phyloP scores from a whole-genome alignment of 2,797 vertebrate species.

The Philypnodon macrostomus region DNA sequence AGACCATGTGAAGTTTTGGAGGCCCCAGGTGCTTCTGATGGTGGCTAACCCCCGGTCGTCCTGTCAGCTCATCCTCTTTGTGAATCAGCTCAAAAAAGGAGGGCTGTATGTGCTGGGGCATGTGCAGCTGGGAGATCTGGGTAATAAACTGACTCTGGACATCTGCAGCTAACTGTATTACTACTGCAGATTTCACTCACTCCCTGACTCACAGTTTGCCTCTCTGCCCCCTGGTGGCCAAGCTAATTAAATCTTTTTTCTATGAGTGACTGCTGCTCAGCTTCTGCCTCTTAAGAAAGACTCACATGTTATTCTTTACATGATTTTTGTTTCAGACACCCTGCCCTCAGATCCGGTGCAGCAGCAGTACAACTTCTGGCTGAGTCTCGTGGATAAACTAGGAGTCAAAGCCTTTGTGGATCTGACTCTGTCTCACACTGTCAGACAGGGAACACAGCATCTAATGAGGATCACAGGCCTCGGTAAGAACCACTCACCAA shows the following conservation, averaged over 20 bases:
- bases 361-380: conserved; percentile 90
- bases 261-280: too few species aligned
- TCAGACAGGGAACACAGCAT: conserved; percentile 90
- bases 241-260: not conserved
- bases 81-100: conserved; percentile 97
- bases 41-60: conserved; percentile 92
- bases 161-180: conserved; percentile 6
- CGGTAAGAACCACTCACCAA: conserved; percentile 82
- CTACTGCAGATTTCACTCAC: not conserved
- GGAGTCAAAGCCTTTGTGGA: conserved; percentile 93
- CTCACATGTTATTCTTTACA: too few species aligned
- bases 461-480: conserved; percentile 90
- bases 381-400: conserved; percentile 89
- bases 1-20: conserved; percentile 98
- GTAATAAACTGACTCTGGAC: conserved; percentile 66
- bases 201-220: conserved; percentile 1
- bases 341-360: conserved; percentile 87
- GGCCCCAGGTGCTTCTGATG: conserved; percentile 93
- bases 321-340: conserved; percentile 67
- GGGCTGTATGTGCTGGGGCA: conserved; percentile 94
- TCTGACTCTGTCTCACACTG: conserved; percentile 84
- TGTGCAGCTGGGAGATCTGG: conserved; percentile 91
- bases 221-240: conserved; percentile 32
- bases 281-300: too few species aligned
- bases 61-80: conserved; percentile 88